phyloP scores from a whole-genome alignment of 2,113 vertebrate genomes.

The Poicephalus gulielmi region DNA sequence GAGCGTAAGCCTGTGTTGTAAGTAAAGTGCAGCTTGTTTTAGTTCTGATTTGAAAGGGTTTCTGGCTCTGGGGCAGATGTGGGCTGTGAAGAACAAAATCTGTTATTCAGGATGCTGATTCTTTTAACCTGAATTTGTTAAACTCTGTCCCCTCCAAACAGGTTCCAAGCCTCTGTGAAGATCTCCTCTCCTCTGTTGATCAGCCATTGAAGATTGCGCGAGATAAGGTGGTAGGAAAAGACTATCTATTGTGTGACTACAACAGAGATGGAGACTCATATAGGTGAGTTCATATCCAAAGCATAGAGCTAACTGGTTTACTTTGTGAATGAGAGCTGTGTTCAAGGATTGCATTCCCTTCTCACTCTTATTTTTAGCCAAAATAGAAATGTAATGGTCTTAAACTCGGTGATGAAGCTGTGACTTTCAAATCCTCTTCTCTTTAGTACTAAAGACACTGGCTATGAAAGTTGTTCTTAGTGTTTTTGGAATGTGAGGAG shows the following conservation, averaged over 20 bases:
- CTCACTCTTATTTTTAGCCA: not conserved
- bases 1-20: not conserved
- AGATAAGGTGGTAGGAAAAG: constrained; percentile 96
- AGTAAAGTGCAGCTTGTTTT: not conserved
- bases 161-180: constrained; percentile 97
- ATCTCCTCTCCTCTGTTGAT: constrained; percentile 98
- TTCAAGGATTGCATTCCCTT: not conserved
- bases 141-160: constrained; percentile 32
- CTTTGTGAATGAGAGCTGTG: rapidly evolving
- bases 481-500: not conserved
- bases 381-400: not conserved
- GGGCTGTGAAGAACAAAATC: not conserved
- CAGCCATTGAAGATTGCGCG: constrained; percentile 98
- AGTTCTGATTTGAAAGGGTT: not conserved
- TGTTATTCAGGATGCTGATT: not conserved
- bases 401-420: rapidly evolving
- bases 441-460: not conserved
- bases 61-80: constrained; percentile 8
- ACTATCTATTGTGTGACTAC: constrained; percentile 98
- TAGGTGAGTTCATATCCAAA: constrained; percentile 73
- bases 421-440: not conserved
- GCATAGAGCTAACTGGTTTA: not conserved
- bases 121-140: not conserved
- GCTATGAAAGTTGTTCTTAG: not conserved
- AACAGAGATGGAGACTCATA: constrained; percentile 99